These are phyloP conservation scores for Tuta absoluta DNA, from an alignment of 2,888 invertebrate genomes.

Conservation along the genomic window DNA sequence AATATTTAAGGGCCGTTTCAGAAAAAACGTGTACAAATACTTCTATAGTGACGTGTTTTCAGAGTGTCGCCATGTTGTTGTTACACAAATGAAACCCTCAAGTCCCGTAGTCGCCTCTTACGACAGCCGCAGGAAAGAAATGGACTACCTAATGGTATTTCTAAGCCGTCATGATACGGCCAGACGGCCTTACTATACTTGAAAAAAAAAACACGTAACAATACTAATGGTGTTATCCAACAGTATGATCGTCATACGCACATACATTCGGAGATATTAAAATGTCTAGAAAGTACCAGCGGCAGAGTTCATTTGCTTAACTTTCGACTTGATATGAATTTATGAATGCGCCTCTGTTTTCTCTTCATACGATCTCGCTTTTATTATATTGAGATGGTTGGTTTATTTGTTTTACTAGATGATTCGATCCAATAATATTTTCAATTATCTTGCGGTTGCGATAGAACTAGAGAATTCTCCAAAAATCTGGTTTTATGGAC, in stretches of 20 bases:
- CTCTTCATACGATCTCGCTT: constrained; percentile 49
- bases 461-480: background rate
- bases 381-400: constrained; percentile 18
- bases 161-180: too few species aligned
- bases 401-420: background rate
- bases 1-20: too few species aligned
- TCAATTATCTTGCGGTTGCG: background rate
- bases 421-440: background rate
- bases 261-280: constrained; percentile 48
- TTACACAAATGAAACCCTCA: too few species aligned
- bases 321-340: constrained; percentile 75
- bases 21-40: too few species aligned
- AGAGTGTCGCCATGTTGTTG: too few species aligned
- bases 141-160: too few species aligned
- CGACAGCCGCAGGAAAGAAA: too few species aligned
- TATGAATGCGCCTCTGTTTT: constrained; percentile 58
- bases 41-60: too few species aligned
- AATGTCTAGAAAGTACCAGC: constrained; percentile 73
- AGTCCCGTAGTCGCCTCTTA: too few species aligned
- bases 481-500: too few species aligned
- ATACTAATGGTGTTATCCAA: constrained; percentile 1
- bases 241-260: constrained; percentile 23
- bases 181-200: too few species aligned
- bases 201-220: constrained; percentile 8
- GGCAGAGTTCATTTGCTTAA: constrained; percentile 68